Conservation (phyloP, 2,888 invertebrate genomes). For the Drosophila paranaensis region DNA sequence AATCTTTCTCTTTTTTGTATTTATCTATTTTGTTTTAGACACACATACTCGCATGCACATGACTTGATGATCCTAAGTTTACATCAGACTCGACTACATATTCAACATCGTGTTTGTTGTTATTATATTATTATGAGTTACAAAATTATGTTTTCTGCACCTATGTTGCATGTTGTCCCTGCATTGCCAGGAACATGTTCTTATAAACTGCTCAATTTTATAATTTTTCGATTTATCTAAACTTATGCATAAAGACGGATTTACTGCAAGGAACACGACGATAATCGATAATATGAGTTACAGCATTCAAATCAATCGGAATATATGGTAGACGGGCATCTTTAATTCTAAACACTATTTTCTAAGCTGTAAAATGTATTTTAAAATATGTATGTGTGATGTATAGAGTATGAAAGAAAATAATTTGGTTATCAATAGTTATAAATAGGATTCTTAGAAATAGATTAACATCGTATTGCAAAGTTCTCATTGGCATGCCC, state of each 20-base stretch:
- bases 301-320: slow-evolving; percentile 53
- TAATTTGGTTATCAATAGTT: slow-evolving; percentile 7
- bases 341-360: slow-evolving; percentile 37
- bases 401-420: slow-evolving; percentile 14
- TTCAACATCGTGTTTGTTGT: slow-evolving; percentile 22
- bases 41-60: slow-evolving; percentile 36
- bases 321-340: slow-evolving; percentile 56
- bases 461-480: slow-evolving; percentile 50
- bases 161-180: slow-evolving; percentile 21
- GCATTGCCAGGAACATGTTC: slow-evolving; percentile 32
- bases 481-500: slow-evolving; percentile 61
- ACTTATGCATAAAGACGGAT: slow-evolving; percentile 79
- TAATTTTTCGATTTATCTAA: slow-evolving; percentile 50
- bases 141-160: slow-evolving; percentile 16
- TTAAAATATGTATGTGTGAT: background rate
- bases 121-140: slow-evolving; percentile 12
- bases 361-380: slow-evolving; percentile 37
- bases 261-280: slow-evolving; percentile 81
- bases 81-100: slow-evolving; percentile 56
- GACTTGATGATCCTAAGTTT: slow-evolving; percentile 18
- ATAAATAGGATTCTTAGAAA: background rate
- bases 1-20: background rate
- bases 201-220: background rate
- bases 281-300: slow-evolving; percentile 57
- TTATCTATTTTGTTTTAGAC: background rate